Base-by-base conservation (phyloP, 2,113 vertebrate species). In the Aythya baeri region DNA sequence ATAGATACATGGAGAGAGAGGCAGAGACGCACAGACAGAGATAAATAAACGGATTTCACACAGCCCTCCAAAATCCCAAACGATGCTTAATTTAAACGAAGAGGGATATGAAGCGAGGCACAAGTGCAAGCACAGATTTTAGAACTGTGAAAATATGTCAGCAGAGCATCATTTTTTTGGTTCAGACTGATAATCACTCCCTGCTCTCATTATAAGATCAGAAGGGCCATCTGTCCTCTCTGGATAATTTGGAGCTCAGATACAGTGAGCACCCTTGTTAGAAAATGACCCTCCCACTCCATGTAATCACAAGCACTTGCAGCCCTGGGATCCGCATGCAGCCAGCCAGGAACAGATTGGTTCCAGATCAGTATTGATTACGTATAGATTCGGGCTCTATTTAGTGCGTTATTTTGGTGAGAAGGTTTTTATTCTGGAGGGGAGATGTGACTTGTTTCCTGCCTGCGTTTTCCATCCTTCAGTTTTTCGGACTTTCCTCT, bases 91-190 rank as follows among this genome's bases (percentile, higher is more conserved):
- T 96, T 96, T 92, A 95, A 92, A 93, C 1, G 77, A 84, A 73
- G 88, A 91, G 71, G 92, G 83, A 90, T 91, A 90, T 86, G 95
- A 96, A 94, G 81, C 34, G 17, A 96, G 85, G 73, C 94, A 81
- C 72, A 96, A 97, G 94, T 93, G 93, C 92, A 95, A 94, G 92
- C 96, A 87, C 94, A 94, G 94, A 97, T 97, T 97, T 96, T 94
- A 94, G 95, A 96, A 93, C 95, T 94, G 96, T 96, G 96, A 97
- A 97, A 97, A 96, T 95, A 96, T 97, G 96, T 96, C 95, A 96
- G 80, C 92, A 89, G 92, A 97, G 93, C 97, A 97, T 96, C 92
- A 82, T 95, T 97, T 97, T 95, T 95, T 97, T 95, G 83, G 92
- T 96, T 95, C 94, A 94, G 92, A 86, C 95, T 89, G 89, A 95